phyloP scores from a whole-genome alignment of 2,888 invertebrate genomes.

The Hydroisotoma schaefferi region DNA sequence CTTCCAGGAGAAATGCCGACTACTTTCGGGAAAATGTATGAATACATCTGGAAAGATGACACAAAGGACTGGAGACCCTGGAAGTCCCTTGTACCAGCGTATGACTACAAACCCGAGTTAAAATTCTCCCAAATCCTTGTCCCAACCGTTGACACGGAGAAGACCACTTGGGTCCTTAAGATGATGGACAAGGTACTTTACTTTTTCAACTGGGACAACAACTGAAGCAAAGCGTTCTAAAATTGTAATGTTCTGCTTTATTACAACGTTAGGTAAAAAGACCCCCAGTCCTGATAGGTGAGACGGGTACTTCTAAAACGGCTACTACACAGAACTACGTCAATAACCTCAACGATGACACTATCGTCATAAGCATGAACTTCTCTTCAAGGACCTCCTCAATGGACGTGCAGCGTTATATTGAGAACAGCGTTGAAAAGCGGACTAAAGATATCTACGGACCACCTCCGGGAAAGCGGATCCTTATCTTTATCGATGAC shows the following conservation, averaged over 20 bases:
- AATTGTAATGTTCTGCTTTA: too few species aligned
- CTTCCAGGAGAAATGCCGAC: slow-evolving; percentile 69
- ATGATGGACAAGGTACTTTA: slow-evolving; percentile 66
- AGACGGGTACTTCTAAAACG: slow-evolving; percentile 89
- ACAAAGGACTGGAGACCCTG: slow-evolving; percentile 76
- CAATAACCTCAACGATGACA: slow-evolving; percentile 64
- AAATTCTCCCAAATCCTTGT: slow-evolving; percentile 81
- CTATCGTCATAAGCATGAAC: slow-evolving; percentile 74
- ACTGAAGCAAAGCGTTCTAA: too few species aligned
- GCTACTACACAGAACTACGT: slow-evolving; percentile 81
- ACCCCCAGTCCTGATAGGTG: slow-evolving; percentile 81
- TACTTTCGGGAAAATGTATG: slow-evolving; percentile 68
- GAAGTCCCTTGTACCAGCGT: slow-evolving; percentile 73
- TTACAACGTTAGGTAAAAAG: slow-evolving; percentile 56
- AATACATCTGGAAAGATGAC: slow-evolving; percentile 71
- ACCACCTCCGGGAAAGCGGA: slow-evolving; percentile 82
- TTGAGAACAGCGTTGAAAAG: slow-evolving; percentile 85
- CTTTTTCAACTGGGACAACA: not conserved
- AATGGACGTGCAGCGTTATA: slow-evolving; percentile 79
- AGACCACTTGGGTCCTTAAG: slow-evolving; percentile 72
- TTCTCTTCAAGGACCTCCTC: slow-evolving; percentile 89
- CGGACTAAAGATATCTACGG: slow-evolving; percentile 85
- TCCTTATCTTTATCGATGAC: slow-evolving; percentile 87
- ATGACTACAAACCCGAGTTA: slow-evolving; percentile 66
- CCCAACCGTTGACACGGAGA: slow-evolving; percentile 81